These are phyloP conservation scores for Malthinus seriepunctatus DNA, from an alignment of 2,888 invertebrate species.

Conservation along the genomic window DNA sequence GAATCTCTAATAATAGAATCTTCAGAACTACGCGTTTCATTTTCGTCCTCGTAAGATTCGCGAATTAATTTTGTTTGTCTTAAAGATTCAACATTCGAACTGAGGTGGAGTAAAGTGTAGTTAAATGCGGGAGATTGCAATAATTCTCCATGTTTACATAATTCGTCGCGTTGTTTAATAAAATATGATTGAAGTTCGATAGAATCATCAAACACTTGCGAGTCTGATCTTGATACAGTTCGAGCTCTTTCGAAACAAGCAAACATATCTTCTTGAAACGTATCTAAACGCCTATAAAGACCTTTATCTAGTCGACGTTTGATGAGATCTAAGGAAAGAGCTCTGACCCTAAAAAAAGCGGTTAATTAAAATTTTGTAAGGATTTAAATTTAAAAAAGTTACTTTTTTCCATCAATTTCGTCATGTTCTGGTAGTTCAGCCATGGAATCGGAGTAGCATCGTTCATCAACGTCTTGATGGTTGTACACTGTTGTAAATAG, in stretches of 20 bases:
- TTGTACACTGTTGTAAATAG: constrained; percentile 94
- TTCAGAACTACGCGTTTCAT: constrained; percentile 60
- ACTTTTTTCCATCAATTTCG: constrained; percentile 70
- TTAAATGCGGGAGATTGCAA: constrained; percentile 86
- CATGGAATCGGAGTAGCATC: constrained; percentile 96
- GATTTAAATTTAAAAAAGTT: constrained; percentile 37
- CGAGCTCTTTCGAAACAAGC: constrained; percentile 89
- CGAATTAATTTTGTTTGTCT: constrained; percentile 77
- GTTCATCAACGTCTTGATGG: constrained; percentile 95
- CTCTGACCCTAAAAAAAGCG: constrained; percentile 66
- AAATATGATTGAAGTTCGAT: constrained; percentile 91
- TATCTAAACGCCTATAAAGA: constrained; percentile 89
- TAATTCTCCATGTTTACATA: constrained; percentile 76
- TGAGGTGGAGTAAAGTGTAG: constrained; percentile 77
- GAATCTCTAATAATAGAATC: constrained; percentile 49
- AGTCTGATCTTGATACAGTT: constrained; percentile 85
- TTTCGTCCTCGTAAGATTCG: constrained; percentile 79
- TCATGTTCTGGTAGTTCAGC: constrained; percentile 91
- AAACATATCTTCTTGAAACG: constrained; percentile 97
- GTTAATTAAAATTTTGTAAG: constrained; percentile 2
- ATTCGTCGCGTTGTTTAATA: constrained; percentile 72
- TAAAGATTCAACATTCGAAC: constrained; percentile 73
- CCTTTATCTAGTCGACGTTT: constrained; percentile 91
- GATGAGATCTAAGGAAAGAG: constrained; percentile 88
- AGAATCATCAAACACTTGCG: constrained; percentile 94